These are phyloP conservation scores for Mormyrops attenuatus DNA, from an alignment of 2,797 vertebrate genomes.

Conservation along the genomic window DNA sequence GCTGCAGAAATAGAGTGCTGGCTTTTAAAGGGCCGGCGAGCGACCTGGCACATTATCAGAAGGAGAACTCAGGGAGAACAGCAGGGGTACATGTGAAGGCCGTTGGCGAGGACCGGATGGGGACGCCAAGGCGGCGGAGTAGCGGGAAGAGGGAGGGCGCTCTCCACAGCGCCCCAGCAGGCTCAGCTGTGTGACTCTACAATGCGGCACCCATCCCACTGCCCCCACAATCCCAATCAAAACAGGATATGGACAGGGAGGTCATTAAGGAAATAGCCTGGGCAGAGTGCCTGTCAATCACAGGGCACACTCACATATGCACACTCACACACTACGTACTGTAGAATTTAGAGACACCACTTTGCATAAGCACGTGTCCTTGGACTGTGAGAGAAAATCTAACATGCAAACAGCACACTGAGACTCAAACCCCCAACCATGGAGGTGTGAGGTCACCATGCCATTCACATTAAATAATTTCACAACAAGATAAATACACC, in stretches of 20 bases:
- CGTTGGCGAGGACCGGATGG: neutral
- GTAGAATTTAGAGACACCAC: neutral
- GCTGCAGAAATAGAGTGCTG: conserved; percentile 6
- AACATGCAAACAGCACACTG: neutral
- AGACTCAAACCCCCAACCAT: neutral
- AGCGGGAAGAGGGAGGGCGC: neutral
- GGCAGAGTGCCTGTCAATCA: neutral
- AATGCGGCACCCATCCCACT: neutral
- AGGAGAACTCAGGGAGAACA: neutral
- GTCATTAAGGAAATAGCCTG: neutral
- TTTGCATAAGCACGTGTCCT: neutral
- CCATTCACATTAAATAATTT: neutral
- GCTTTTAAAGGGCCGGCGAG: neutral
- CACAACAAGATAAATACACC: neutral
- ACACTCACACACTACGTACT: neutral
- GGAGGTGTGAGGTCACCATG: neutral
- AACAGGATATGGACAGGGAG: neutral
- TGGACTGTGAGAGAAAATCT: neutral
- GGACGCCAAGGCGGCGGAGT: neutral
- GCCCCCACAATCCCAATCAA: neutral
- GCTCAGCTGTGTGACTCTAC: neutral
- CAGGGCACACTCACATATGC: neutral
- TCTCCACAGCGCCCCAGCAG: neutral
- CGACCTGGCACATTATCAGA: neutral
- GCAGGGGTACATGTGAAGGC: neutral